Conservation (phyloP, 2,797 vertebrate species). For the Malurus splendens region DNA sequence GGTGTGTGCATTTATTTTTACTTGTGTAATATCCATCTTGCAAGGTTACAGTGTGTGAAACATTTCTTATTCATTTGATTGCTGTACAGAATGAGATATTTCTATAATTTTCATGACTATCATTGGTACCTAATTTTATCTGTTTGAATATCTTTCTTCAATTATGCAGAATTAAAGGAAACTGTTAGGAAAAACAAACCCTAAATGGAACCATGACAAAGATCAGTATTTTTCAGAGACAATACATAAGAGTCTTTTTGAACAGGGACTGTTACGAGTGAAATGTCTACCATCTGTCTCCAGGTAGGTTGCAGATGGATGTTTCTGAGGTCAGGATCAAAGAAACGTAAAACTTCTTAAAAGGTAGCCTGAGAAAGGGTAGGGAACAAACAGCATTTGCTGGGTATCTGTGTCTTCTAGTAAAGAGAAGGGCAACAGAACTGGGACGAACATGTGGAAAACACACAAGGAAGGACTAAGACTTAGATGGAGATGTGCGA, state of each 20-base stretch:
- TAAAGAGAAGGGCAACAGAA: background rate
- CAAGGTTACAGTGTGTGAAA: slow-evolving; percentile 47
- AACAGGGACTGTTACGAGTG: background rate
- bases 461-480: background rate
- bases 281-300: background rate
- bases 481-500: background rate
- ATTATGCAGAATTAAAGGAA: background rate
- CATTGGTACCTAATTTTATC: background rate
- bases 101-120: background rate
- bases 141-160: background rate
- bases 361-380: background rate
- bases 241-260: background rate
- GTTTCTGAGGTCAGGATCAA: background rate
- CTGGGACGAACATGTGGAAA: background rate
- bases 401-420: background rate
- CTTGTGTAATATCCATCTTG: slow-evolving; percentile 72
- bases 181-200: background rate
- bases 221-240: background rate
- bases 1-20: slow-evolving; percentile 75
- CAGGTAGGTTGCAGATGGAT: background rate
- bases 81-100: slow-evolving; percentile 2
- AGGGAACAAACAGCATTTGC: background rate
- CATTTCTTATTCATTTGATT: slow-evolving; percentile 61
- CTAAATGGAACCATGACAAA: background rate
- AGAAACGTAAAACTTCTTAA: background rate